Base-by-base conservation (phyloP, 2,113 vertebrate species). In the Urocitellus parryii region DNA sequence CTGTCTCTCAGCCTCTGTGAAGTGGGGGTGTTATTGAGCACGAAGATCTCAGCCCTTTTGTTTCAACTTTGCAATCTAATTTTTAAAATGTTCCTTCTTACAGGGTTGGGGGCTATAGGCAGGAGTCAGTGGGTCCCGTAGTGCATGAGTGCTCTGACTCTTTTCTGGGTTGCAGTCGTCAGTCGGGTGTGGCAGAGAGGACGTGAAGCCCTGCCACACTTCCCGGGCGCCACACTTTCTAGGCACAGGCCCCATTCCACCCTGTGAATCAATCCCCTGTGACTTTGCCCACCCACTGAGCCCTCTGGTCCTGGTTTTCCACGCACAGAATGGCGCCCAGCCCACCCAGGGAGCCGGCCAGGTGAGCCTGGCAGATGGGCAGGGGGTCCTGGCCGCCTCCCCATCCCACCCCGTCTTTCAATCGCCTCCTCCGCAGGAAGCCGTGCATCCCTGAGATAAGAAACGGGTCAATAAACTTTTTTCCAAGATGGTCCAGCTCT, bases 401-500 rank as follows among this genome's bases (percentile, higher is more conserved):
- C n/a, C 78, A 24, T 5, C 25, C 63, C 82, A 22, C 42, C 74
- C 3, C 2, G 27, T 11, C 8, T 0, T n/a, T 65, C 88, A 74
- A 11, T 56, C 61, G 70, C 85, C 56, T 80, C 85, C 76, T 29
- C 85, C 24, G 20, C 91, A 88, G 96, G 94, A 96, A 94, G 98
- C 96, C 27, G 73, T 98, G 98, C 97, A 45, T 7, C 86, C 88
- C 88, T 73, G 96, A 96, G 98, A 99, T 98, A 99, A 99, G 98
- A 97, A 93, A 97, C 81, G 81, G 98, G 98, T 99, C 99, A 98
- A 99, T 99, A 98, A 68, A 97, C 97, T 98, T 98, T 98, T 97
- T 95, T 88, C 96, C 96, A 98, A 98, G 97, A 97, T 95, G 88
- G 95, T 93, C 85, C 78, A 56, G 27, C 20, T 63, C 37, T 27